These are phyloP conservation scores for Branchinecta lynchi DNA, from an alignment of 1,140 invertebrate species.

Conservation along the genomic window DNA sequence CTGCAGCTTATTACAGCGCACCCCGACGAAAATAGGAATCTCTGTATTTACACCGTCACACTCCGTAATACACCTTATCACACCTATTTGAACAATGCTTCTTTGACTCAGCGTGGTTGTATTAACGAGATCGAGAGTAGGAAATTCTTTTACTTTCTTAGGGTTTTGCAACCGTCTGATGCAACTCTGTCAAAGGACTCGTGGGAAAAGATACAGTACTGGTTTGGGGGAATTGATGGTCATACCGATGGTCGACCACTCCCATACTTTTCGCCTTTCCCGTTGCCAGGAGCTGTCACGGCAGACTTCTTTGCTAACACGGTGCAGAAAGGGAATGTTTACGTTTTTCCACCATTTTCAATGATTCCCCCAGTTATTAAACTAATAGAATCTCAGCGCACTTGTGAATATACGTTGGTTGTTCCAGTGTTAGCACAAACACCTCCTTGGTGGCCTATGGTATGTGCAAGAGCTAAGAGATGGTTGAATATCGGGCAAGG, in stretches of 20 bases:
- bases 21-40: too few species aligned
- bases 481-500: neutral
- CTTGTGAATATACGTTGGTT: neutral
- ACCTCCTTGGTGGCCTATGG: neutral
- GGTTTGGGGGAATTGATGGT: neutral
- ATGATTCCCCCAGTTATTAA: neutral
- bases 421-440: neutral
- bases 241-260: neutral
- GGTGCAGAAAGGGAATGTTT: too few species aligned
- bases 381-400: neutral
- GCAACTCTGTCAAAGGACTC: neutral
- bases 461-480: neutral
- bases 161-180: neutral
- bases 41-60: too few species aligned
- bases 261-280: neutral
- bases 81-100: too few species aligned
- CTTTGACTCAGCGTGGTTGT: too few species aligned
- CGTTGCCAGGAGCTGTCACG: neutral
- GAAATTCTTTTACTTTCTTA: too few species aligned
- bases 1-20: too few species aligned
- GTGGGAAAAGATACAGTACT: neutral
- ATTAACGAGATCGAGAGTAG: too few species aligned
- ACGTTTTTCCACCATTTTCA: neutral
- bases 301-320: neutral
- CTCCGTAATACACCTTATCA: too few species aligned